A percentile compares a stretch with the other conserved stretches of the same genome.
Conservation (phyloP, 2,888 invertebrate genomes). For the Busseola fusca region DNA sequence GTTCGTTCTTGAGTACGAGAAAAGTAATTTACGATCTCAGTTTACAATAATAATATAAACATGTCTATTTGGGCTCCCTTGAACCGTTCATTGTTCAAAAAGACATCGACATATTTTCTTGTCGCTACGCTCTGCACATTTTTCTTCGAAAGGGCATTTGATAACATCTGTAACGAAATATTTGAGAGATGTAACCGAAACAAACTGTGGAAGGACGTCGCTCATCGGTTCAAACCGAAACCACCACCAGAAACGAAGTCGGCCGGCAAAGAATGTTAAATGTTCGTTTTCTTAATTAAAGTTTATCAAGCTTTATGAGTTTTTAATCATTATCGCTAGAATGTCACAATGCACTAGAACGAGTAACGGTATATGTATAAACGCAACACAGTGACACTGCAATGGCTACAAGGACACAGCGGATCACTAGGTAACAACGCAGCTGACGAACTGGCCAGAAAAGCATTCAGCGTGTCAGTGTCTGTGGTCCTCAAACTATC, state of each 20-base stretch:
- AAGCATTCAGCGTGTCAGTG: not conserved
- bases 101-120: constrained; percentile 94
- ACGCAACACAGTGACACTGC: not conserved
- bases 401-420: not conserved
- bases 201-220: constrained; percentile 39
- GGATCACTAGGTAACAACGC: not conserved
- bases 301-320: not conserved
- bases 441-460: not conserved
- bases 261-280: not conserved
- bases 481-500: not conserved
- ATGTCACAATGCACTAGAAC: not conserved
- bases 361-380: not conserved
- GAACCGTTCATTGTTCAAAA: constrained; percentile 92
- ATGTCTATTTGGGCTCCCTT: constrained; percentile 84
- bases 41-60: constrained; percentile 54
- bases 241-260: not conserved
- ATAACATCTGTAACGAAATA: constrained; percentile 89
- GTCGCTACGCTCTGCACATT: constrained; percentile 91
- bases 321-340: not conserved
- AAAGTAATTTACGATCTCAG: no score
- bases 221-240: constrained; percentile 6
- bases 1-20: not conserved
- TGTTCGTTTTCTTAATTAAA: constrained; percentile 26
- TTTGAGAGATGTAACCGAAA: constrained; percentile 93
- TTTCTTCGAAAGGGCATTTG: constrained; percentile 94